Conservation (phyloP, 2,888 invertebrate genomes). For the Epinotia bilunana region DNA sequence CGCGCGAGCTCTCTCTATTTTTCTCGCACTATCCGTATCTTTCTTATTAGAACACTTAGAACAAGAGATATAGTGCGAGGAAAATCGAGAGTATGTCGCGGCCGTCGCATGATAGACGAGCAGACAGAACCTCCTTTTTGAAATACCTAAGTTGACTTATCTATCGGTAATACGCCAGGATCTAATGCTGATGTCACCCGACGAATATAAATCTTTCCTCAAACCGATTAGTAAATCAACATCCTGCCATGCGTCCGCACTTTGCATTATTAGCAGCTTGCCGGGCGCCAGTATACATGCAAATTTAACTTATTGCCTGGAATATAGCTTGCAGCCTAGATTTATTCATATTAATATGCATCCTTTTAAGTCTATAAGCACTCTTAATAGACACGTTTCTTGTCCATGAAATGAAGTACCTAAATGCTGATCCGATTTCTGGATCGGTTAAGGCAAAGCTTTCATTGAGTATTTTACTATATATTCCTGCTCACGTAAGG, state of each 20-base stretch:
- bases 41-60: too few relatives aligned
- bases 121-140: not conserved
- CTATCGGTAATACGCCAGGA: slow-evolving; percentile 3
- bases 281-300: slow-evolving; percentile 30
- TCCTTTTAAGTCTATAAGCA: not conserved
- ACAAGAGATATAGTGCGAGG: too few relatives aligned
- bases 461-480: too few relatives aligned
- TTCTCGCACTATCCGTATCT: too few relatives aligned
- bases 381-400: not conserved
- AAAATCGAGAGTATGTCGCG: too few relatives aligned
- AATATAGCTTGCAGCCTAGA: not conserved
- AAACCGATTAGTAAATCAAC: slow-evolving; percentile 42
- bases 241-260: slow-evolving; percentile 26
- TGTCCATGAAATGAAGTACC: too few relatives aligned
- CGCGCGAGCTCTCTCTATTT: too few relatives aligned
- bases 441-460: too few relatives aligned
- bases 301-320: not conserved
- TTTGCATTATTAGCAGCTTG: slow-evolving; percentile 25
- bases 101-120: too few relatives aligned
- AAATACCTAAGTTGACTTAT: slow-evolving; percentile 2
- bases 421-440: too few relatives aligned
- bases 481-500: too few relatives aligned
- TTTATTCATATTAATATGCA: not conserved
- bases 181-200: slow-evolving; percentile 36
- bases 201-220: slow-evolving; percentile 42